Base-by-base conservation (phyloP, 2,888 invertebrate species). In the Tortrix viridana region DNA sequence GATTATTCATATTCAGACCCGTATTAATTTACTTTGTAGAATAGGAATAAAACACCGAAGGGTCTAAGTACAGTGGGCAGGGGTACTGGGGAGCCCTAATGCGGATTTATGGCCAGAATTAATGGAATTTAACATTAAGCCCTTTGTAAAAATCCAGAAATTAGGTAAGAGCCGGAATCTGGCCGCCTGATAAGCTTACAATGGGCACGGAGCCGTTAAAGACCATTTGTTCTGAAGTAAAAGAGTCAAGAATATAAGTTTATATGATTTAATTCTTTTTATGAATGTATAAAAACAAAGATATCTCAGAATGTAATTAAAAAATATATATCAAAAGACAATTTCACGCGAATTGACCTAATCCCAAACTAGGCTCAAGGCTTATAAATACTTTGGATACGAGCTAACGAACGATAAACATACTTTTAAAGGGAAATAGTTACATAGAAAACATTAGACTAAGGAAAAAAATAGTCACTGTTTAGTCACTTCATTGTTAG, bases 71-170 rank as follows among this genome's bases (percentile, higher is more conserved):
- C 32, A 65, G 54, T 70, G 69, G 68, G 23, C 20, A 16, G 7
- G 26, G 57, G 60, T 69, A 69, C 61, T 59, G 52, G 37, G 53
- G 57, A 73, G 74, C 71, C 80, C 67, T 78, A 76, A 79, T 76
- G 69, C 68, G 74, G 79, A 83, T 84, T 82, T 80, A 83, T 80
- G 80, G 79, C 79, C 72, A 67, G 80, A 83, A 82, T 82, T 83
- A 84, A 84, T 81, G 73, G 74, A 77, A 81, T 84, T 82, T 75
- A 80, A 76, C 81, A 77, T 74, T 79, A 78, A 80, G 76, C 74
- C 75, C 69, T 74, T 79, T 77, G 74, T 75, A 78, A 81, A 84
- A 81, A 80, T 56, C 32, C 38, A 61, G 56, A 57, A 65, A 61
- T 61, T 60, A 57, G 41, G 63, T 58, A 52, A 62, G 62, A 26